These are phyloP conservation scores for Chesias legatella DNA, from an alignment of 2,888 invertebrate genomes.

Conservation along the genomic window DNA sequence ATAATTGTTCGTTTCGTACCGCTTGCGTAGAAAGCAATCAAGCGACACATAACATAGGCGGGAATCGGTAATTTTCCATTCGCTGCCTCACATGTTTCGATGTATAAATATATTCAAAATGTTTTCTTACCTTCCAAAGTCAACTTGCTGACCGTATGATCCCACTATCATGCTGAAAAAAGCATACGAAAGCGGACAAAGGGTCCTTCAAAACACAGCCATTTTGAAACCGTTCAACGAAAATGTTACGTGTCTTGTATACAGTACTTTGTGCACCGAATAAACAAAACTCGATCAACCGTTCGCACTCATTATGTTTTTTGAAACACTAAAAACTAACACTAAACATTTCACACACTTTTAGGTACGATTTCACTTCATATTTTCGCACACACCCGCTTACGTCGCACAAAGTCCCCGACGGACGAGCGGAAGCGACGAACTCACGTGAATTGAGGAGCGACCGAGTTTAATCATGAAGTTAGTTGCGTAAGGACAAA, in stretches of 20 bases:
- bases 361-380: slow-evolving; percentile 77
- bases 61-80: slow-evolving; percentile 72
- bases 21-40: slow-evolving; percentile 73
- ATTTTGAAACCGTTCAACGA: slow-evolving; percentile 82
- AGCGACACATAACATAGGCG: slow-evolving; percentile 59
- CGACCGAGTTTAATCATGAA: slow-evolving; percentile 30
- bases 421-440: slow-evolving; percentile 60
- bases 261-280: slow-evolving; percentile 51
- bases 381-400: slow-evolving; percentile 79
- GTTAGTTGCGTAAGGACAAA: slow-evolving; percentile 26
- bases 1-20: slow-evolving; percentile 59
- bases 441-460: slow-evolving; percentile 64
- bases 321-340: slow-evolving; percentile 71
- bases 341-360: slow-evolving; percentile 80
- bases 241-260: slow-evolving; percentile 73
- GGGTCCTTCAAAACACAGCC: slow-evolving; percentile 86
- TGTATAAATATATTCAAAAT: slow-evolving; percentile 44
- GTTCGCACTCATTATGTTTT: slow-evolving; percentile 77
- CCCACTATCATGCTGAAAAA: slow-evolving; percentile 85
- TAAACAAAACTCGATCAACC: slow-evolving; percentile 57
- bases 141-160: slow-evolving; percentile 81
- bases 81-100: slow-evolving; percentile 39
- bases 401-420: slow-evolving; percentile 68
- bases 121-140: slow-evolving; percentile 82
- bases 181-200: slow-evolving; percentile 82